phyloP scores from a whole-genome alignment of 1,140 invertebrate species.

The Lepidurus couesii region DNA sequence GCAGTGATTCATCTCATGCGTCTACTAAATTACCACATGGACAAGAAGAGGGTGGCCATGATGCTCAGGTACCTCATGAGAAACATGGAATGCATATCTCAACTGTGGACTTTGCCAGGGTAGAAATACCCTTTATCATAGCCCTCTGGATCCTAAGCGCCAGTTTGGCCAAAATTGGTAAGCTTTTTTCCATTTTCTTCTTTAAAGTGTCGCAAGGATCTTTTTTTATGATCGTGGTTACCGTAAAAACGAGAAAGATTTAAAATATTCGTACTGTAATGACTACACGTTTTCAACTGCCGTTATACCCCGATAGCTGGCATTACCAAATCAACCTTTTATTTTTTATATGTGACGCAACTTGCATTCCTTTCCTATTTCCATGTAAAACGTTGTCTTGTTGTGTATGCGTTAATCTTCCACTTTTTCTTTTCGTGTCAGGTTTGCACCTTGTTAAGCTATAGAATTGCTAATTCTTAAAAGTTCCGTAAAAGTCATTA shows the following conservation, averaged over 20 bases:
- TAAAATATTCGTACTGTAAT: neutral
- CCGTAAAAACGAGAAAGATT: slow-evolving; percentile 13
- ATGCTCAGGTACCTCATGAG: neutral
- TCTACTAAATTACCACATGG: neutral
- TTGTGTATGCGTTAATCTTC: too few species aligned
- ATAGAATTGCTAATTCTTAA: too few species aligned
- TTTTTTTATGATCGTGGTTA: neutral
- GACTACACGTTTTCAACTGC: neutral
- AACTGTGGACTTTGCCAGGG: slow-evolving; percentile 75
- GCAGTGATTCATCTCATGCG: neutral
- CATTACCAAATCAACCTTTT: neutral
- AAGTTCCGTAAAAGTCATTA: too few species aligned
- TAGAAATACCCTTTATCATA: slow-evolving; percentile 87
- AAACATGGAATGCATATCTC: slow-evolving; percentile 54
- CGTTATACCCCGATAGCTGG: neutral
- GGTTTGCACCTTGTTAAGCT: too few species aligned
- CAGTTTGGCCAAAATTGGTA: slow-evolving; percentile 90
- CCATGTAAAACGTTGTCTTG: too few species aligned
- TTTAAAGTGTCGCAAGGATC: neutral
- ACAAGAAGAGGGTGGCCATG: slow-evolving; percentile 12
- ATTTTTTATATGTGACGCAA: neutral
- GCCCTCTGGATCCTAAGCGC: slow-evolving; percentile 91
- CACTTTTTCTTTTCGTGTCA: too few species aligned
- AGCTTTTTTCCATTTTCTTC: slow-evolving; percentile 39
- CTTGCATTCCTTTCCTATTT: neutral